A percentile compares a stretch with the other conserved stretches of the same genome.
Conservation (phyloP, 2,113 vertebrate genomes). For the Brachyhypopomus occidentalis region DNA sequence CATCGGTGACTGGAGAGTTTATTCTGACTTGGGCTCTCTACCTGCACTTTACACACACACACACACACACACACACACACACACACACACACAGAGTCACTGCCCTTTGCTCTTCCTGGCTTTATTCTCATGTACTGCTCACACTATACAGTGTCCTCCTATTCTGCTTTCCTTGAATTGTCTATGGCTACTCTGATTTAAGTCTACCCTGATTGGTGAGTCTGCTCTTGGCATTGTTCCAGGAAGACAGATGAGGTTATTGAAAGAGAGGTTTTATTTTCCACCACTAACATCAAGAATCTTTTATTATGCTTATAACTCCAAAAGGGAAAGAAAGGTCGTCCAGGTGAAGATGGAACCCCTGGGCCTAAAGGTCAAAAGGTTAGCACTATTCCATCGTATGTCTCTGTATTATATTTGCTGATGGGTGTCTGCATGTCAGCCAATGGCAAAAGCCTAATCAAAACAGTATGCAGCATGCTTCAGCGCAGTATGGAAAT, state of each 20-base stretch:
- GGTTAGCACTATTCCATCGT: constrained; percentile 66
- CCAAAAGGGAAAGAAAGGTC: constrained; percentile 86
- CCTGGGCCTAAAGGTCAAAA: constrained; percentile 83
- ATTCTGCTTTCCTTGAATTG: not conserved
- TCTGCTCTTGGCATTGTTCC: constrained; percentile 16
- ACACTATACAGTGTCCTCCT: not conserved
- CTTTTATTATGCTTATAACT: constrained; percentile 50
- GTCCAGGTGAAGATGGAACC: constrained; percentile 81
- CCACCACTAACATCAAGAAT: constrained; percentile 7
- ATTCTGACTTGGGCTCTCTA: constrained; percentile 45
- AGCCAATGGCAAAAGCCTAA: not conserved
- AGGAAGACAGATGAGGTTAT: constrained; percentile 6
- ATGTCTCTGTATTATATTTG: constrained; percentile 22
- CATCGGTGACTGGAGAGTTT: constrained; percentile 20
- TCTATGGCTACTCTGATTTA: not conserved
- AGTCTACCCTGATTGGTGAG: not conserved
- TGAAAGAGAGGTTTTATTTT: not conserved
- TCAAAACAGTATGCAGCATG: not conserved
- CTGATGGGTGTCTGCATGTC: not conserved
- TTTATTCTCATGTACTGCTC: no score
- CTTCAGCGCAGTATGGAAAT: not conserved
- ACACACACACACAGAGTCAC: not conserved
- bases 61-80: constrained; percentile 39
- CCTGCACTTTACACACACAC: constrained; percentile 48
- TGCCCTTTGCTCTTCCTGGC: not conserved